These are phyloP conservation scores for Drosophila fuyamai DNA, from an alignment of 1,140 invertebrate genomes.

Conservation along the genomic window DNA sequence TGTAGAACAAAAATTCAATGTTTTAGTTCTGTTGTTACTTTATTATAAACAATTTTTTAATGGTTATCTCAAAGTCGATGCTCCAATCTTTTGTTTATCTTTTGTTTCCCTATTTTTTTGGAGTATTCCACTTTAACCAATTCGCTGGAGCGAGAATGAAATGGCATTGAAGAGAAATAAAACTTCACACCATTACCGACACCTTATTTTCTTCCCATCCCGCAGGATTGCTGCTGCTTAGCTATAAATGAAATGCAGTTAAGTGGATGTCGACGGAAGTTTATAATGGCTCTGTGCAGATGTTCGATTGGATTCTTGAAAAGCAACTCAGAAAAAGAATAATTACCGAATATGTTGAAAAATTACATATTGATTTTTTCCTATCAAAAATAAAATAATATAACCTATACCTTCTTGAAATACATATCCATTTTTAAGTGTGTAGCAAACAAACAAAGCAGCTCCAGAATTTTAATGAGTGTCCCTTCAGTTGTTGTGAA, in stretches of 20 bases:
- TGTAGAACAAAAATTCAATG: neutral
- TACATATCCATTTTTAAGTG: neutral
- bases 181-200: slow-evolving; percentile 71
- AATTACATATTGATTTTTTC: no score
- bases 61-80: slow-evolving; percentile 2
- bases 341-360: neutral
- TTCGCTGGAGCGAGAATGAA: slow-evolving; percentile 30
- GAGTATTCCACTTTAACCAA: slow-evolving; percentile 27
- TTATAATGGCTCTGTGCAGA: slow-evolving; percentile 43
- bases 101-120: slow-evolving; percentile 22
- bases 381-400: no score
- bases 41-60: neutral
- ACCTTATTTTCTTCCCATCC: slow-evolving; percentile 6
- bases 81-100: neutral
- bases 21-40: neutral
- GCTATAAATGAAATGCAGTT: slow-evolving; percentile 82
- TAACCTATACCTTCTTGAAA: no score
- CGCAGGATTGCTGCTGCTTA: slow-evolving; percentile 51
- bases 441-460: slow-evolving; percentile 27
- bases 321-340: neutral
- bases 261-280: slow-evolving; percentile 73
- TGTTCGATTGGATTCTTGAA: slow-evolving; percentile 7
- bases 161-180: slow-evolving; percentile 70
- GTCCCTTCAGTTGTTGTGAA: slow-evolving; percentile 1
- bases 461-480: slow-evolving; percentile 36